phyloP scores from a whole-genome alignment of 2,113 vertebrate genomes.

The Mixornis gularis region DNA sequence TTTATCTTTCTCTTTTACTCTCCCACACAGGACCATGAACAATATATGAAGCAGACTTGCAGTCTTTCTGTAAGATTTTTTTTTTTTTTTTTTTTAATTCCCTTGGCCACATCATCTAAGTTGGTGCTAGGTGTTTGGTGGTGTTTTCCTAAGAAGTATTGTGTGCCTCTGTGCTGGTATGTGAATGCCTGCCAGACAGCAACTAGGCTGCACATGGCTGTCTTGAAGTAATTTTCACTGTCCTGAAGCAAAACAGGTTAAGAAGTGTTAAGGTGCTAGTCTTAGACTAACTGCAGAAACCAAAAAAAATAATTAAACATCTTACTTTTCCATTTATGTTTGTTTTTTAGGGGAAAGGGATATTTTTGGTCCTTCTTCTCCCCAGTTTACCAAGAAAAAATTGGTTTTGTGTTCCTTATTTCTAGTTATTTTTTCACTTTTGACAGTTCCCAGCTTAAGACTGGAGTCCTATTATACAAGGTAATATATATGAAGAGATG shows the following conservation, averaged over 20 bases:
- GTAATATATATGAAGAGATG: neutral
- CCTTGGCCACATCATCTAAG: neutral
- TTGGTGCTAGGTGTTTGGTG: neutral
- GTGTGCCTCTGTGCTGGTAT: neutral
- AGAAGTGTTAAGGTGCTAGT: neutral
- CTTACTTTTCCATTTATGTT: neutral
- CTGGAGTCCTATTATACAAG: neutral
- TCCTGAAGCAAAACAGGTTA: neutral
- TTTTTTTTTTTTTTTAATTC: neutral
- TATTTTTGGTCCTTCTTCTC: neutral
- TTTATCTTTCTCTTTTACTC: neutral
- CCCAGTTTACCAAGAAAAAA: neutral
- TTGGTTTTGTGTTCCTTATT: neutral
- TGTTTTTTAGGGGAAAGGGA: neutral
- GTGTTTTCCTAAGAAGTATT: neutral
- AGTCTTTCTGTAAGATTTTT: neutral
- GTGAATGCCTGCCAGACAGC: neutral
- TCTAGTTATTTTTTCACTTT: conserved; percentile 18
- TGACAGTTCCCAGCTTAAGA: conserved; percentile 2
- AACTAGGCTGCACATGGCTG: neutral
- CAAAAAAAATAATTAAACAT: neutral
- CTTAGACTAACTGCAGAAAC: neutral
- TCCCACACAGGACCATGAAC: neutral
- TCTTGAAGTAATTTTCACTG: neutral
- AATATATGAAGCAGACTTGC: neutral